These are phyloP conservation scores for Caenorhabditis briggsae DNA, from an alignment of 1,140 invertebrate genomes.

Conservation along the genomic window DNA sequence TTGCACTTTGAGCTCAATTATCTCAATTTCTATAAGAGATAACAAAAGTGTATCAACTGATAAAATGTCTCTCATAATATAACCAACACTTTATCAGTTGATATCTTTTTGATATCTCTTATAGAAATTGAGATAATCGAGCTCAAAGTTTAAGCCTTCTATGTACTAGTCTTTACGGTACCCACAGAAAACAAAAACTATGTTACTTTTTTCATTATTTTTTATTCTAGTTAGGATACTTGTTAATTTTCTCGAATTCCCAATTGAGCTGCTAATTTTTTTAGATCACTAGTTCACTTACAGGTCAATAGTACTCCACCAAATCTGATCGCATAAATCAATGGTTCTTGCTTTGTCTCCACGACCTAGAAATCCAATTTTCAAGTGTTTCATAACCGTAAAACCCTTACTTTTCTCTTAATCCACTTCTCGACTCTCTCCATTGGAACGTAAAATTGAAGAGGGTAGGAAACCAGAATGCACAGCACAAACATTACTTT, in stretches of 20 bases:
- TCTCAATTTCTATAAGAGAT: not conserved
- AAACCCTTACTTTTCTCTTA: slow-evolving; percentile 67
- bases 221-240: too few species aligned
- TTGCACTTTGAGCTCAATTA: too few species aligned
- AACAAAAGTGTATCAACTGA: too few species aligned
- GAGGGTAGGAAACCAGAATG: slow-evolving; percentile 74
- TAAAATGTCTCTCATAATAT: too few species aligned
- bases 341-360: slow-evolving; percentile 67
- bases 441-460: slow-evolving; percentile 76
- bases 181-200: too few species aligned
- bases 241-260: not conserved
- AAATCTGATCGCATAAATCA: slow-evolving; percentile 72
- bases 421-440: slow-evolving; percentile 76
- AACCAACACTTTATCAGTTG: too few species aligned
- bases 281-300: slow-evolving; percentile 53
- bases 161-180: too few species aligned
- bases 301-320: slow-evolving; percentile 71
- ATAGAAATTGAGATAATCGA: too few species aligned
- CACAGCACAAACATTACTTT: slow-evolving; percentile 74
- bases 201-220: too few species aligned
- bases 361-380: slow-evolving; percentile 59
- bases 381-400: not conserved
- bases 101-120: too few species aligned
- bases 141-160: too few species aligned
- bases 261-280: not conserved